Base-by-base conservation (phyloP, 1,140 invertebrate species). In the Nasonia vitripennis region DNA sequence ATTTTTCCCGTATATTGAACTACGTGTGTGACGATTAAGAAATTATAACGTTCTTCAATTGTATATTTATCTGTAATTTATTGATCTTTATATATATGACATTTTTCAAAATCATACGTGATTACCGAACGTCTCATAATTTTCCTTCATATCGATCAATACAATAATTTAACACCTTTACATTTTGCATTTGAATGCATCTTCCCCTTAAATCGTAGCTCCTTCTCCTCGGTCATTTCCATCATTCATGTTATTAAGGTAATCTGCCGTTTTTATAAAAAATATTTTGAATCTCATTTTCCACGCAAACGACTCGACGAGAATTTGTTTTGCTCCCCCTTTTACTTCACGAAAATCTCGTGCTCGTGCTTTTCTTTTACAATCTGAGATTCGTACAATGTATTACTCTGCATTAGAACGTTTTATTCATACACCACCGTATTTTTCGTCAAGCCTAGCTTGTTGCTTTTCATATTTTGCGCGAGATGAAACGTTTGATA, bases 231-330 rank as follows among this genome's bases (percentile, higher is more conserved):
- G 55, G 55, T 4, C 55, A 62, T 62, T 62, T 20, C 34, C 34
- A 37, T 62, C 55, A 62, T n/a, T 62, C 55, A 6, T 62, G 20
- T 62, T 62, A 62, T 78, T 34, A 23, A 70, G 62, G 5, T 78
- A 83, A 83, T 70, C 62, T 14, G 62, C 51, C 74, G 1, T 17
- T 70, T 82, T 70, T 70, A 83, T 78, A 78, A 83, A 83, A 83
- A 83, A 83, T 77, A 77, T 77, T 83, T 83, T 6, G 9, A 83
- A 78, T 83, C 37, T 83, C 67, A 75, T 23, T 62, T 83, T 68
- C 17, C 17, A 27, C 14, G 14, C 20, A n/a, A 68, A 70, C 51
- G 37, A 11, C 14, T 82, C 71, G 27, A 70, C 20, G 70, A 55
- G 2, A 62, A 74, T 12, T 55, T 74, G 75, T 75, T 41, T 81